Percentiles rank a stretch among this genome's conserved stretches.
These are phyloP conservation scores for Choristoneura fumiferana DNA, from an alignment of 1,140 invertebrate genomes.

Conservation along the genomic window DNA sequence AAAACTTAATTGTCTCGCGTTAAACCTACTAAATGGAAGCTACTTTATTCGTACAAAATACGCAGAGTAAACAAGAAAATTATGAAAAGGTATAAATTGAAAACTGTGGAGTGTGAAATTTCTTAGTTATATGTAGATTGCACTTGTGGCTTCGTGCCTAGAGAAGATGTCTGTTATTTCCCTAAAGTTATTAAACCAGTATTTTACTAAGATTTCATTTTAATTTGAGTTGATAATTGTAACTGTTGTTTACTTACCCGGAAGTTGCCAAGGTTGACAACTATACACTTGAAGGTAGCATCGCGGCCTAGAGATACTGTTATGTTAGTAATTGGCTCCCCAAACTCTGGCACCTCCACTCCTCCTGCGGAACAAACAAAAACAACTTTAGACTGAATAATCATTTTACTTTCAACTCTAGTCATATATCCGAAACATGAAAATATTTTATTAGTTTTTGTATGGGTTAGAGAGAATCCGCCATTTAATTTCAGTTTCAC, in stretches of 20 bases:
- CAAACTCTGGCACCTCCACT: constrained; percentile 85
- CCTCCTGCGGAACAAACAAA: constrained; percentile 43
- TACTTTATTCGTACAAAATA: background rate
- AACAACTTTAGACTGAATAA: background rate
- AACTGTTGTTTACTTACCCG: constrained; percentile 82
- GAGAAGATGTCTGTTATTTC: too few species aligned
- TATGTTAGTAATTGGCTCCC: constrained; percentile 89
- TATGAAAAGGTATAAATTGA: background rate
- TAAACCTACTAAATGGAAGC: too few species aligned
- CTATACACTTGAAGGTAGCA: constrained; percentile 92
- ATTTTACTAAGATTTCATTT: background rate
- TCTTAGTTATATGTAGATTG: too few species aligned
- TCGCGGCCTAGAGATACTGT: constrained; percentile 91
- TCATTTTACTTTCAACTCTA: background rate
- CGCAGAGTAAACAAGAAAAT: too few species aligned
- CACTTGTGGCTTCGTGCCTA: too few species aligned
- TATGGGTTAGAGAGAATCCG: background rate
- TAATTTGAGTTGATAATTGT: background rate
- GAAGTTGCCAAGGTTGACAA: constrained; percentile 92
- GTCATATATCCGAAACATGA: background rate
- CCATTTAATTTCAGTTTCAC: constrained; percentile 10
- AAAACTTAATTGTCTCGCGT: too few species aligned
- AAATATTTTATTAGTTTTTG: constrained; percentile 14
- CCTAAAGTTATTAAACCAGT: too few species aligned
- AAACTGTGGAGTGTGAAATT: background rate